Percentiles rank a stretch among this genome's conserved stretches.
Conservation (phyloP, 2,888 invertebrate genomes). For the Tolmerus cingulatus region DNA sequence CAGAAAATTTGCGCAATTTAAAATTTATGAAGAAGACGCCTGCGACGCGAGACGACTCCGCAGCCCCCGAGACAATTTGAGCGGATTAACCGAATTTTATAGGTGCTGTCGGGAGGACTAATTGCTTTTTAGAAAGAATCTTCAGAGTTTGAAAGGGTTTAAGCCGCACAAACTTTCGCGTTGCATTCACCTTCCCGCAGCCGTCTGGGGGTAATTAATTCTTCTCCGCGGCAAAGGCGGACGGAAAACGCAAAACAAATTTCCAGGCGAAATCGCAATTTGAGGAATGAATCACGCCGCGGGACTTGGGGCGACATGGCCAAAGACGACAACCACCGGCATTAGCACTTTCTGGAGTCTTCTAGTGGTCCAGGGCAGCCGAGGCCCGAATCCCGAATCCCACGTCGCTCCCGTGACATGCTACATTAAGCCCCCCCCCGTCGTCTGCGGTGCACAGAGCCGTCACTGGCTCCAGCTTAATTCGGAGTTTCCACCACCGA, state of each 20-base stretch:
- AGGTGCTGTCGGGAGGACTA: neutral
- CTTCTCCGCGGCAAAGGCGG: neutral
- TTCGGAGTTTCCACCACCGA: slow-evolving; percentile 15
- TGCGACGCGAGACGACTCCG: neutral
- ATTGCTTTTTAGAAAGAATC: neutral
- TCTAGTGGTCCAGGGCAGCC: neutral
- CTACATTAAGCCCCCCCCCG: neutral
- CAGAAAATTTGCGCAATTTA: neutral
- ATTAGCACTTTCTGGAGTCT: slow-evolving; percentile 8
- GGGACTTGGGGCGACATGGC: neutral
- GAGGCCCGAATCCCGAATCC: neutral
- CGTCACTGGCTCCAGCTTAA: slow-evolving; percentile 1
- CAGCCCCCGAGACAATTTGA: neutral
- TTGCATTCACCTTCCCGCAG: neutral
- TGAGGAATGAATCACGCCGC: neutral
- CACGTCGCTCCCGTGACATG: neutral
- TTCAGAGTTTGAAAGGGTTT: neutral
- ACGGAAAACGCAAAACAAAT: neutral
- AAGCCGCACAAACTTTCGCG: neutral
- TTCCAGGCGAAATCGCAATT: slow-evolving; percentile 7
- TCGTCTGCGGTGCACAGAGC: neutral
- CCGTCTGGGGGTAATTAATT: neutral
- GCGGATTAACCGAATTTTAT: neutral
- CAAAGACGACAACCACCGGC: neutral
- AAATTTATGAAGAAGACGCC: neutral